Base-by-base conservation (phyloP, 1,140 invertebrate genomes). In the Lepidotrigona ventralis region DNA sequence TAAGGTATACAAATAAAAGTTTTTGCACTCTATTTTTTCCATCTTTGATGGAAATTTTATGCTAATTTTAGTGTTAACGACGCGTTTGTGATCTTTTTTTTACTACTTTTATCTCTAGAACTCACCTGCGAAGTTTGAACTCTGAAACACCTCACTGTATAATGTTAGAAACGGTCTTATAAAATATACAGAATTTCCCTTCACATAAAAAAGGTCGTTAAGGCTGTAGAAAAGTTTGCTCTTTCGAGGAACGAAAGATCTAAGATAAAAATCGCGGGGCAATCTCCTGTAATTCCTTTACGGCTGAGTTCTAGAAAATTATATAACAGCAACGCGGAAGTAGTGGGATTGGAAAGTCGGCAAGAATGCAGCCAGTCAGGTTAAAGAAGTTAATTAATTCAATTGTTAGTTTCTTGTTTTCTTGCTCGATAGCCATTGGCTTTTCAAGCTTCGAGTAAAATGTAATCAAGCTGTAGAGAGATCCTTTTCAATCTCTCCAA, bases 291-390 rank as follows among this genome's bases (percentile, higher is more conserved):
- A 53, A 53, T 82, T 81, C 60, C 72, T 56, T 26, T 11, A 56
- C 11, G 64, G 14, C 29, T 9, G 53, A 33, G 75, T 71, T 78
- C 54, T 68, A 63, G 75, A 66, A 78, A 81, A 81, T 83, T 69
- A 71, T 78, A 8, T 78, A 82, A 82, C 54, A 21, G 26, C 23
- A 26, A 51, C 74, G 17, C 74, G 81, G 81, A 82, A 82, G 81
- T 60, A 70, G 66, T 23, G 54, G 46, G 12, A 60, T 83, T 83
- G 54, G 81, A 83, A 83, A 83, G 81, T 83, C 26, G 3, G 66
- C 54, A n/a, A 39, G 73, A 54, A 15, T 54, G 66, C 53, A 58
- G 21, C 29, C 17, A 29, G 46, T 46, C 39, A 11, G 39, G n/a
- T 60, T 33, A 51, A 70, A 81, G 63, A 76, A 78, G 12, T 71